Conservation (phyloP, 2,113 vertebrate genomes). For the Montifringilla adamsi region DNA sequence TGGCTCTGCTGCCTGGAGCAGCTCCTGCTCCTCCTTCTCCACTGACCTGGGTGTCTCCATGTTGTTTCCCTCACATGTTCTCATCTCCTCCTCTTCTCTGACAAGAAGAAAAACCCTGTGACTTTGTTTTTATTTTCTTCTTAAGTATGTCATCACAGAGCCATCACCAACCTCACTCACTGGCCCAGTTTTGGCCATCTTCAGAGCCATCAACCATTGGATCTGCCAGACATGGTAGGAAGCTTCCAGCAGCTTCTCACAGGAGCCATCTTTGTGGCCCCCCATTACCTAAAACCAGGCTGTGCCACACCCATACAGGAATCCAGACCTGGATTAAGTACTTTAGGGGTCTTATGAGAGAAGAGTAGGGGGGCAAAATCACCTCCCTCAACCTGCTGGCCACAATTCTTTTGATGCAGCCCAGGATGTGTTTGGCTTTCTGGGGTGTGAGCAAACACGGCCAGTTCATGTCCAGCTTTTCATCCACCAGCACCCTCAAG, state of each 20-base stretch:
- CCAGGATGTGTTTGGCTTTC: neutral
- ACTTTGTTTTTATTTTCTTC: neutral
- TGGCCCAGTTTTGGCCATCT: neutral
- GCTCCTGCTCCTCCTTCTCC: neutral
- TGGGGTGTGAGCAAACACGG: neutral
- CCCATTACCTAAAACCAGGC: neutral
- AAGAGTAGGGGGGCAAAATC: neutral
- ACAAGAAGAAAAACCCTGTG: rapidly evolving
- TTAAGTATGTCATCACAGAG: neutral
- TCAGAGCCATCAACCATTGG: neutral
- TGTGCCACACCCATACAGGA: neutral
- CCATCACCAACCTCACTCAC: rapidly evolving
- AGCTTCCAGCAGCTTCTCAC: neutral
- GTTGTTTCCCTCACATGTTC: neutral
- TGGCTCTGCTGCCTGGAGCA: rapidly evolving
- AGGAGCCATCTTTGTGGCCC: neutral
- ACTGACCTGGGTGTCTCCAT: neutral
- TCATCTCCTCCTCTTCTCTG: neutral
- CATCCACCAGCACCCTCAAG: neutral
- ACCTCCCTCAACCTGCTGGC: neutral
- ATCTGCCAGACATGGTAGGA: neutral
- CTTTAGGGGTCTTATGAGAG: neutral
- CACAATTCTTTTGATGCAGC: neutral
- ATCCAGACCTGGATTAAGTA: neutral
- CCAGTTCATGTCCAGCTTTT: neutral